phyloP scores from a whole-genome alignment of 2,888 invertebrate genomes.

The Parnassius glacialis region DNA sequence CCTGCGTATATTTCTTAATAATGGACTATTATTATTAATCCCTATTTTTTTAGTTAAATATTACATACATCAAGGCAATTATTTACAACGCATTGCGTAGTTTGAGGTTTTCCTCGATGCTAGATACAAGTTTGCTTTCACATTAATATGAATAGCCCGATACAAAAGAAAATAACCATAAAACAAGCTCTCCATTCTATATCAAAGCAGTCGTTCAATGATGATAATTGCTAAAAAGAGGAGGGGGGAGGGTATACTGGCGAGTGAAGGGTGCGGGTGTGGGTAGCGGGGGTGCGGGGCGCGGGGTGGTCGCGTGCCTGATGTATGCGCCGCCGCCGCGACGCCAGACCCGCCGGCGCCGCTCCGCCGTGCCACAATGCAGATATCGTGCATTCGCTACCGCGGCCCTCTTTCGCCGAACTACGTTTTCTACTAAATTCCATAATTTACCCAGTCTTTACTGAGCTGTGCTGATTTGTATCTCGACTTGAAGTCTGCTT shows the following conservation, averaged over 20 bases:
- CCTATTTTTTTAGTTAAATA: background rate
- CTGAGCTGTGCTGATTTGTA: slow-evolving; percentile 3
- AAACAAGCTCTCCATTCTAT: slow-evolving; percentile 38
- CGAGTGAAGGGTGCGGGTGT: slow-evolving; percentile 25
- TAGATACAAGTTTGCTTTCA: slow-evolving; percentile 16
- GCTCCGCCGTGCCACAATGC: slow-evolving; percentile 70
- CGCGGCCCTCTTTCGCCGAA: slow-evolving; percentile 39
- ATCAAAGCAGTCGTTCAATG: slow-evolving; percentile 60
- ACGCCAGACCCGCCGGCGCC: slow-evolving; percentile 77
- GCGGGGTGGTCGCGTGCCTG: slow-evolving; percentile 68
- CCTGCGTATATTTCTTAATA: background rate
- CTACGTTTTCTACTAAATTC: slow-evolving; percentile 17
- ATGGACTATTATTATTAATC: background rate
- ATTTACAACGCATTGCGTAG: slow-evolving; percentile 16
- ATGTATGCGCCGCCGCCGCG: slow-evolving; percentile 78
- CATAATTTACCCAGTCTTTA: slow-evolving; percentile 22
- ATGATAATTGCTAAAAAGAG: slow-evolving; percentile 54
- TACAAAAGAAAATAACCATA: slow-evolving; percentile 26
- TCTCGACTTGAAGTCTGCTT: background rate
- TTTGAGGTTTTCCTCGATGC: slow-evolving; percentile 19
- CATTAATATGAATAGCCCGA: slow-evolving; percentile 21
- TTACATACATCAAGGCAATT: slow-evolving; percentile 7
- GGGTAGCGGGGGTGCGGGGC: slow-evolving; percentile 32
- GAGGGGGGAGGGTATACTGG: slow-evolving; percentile 28
- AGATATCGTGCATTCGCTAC: slow-evolving; percentile 72